Evolutionary conservation across 2,888 invertebrate species (phyloP), one percentile per base, ranked within the genome.

Genomic region (Stramonita haemastoma): DNA sequence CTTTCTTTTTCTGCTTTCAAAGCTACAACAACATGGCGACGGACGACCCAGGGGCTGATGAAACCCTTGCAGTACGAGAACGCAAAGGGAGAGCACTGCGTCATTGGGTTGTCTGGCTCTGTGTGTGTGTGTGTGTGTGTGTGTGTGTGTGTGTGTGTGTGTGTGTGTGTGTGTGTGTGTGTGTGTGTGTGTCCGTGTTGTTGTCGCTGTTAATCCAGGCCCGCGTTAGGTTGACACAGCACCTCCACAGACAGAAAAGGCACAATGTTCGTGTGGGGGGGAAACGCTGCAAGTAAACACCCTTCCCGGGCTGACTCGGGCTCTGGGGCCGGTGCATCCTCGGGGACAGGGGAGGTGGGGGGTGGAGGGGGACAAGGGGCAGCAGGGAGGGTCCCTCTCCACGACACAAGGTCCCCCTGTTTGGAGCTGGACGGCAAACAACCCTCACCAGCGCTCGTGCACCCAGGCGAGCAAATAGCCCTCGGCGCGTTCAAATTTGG

Each of bases 401-500:
- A 29, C 57, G 56, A 66, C 70, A 84, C 88, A 84, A 66, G 46
- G 88, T 81, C 36, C 84, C 88, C 26, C 57, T 29, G 70, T 46
- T 46, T 57, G 81, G 77, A 57, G 87, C 77, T 34, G 77, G 79
- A 11, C 5, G 84, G 36, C 83, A 88, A 88, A 88, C 84, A 88
- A 26, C 32, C 34, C 29, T 36, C 60, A 36, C 84, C 60, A 88
- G 88, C 88, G 79, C 88, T 66, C 88, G 88, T 84, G 88, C 88
- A 83, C 83, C 66, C 88, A 36, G 84, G 36, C 88, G 34, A 84
- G 70, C 60, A 88, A 88, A 83, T 36, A 84, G 88, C n/a, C 60
- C 81, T 19, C 88, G 36, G 88, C 88, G 83, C 88, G 88, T 88
- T 79, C 88, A 88, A 88, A 88, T 88, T 87, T 89, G 89, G 81